Percentiles rank a stretch among this genome's conserved stretches.
Conservation (phyloP, 1,140 invertebrate genomes). For the Penaeus indicus region DNA sequence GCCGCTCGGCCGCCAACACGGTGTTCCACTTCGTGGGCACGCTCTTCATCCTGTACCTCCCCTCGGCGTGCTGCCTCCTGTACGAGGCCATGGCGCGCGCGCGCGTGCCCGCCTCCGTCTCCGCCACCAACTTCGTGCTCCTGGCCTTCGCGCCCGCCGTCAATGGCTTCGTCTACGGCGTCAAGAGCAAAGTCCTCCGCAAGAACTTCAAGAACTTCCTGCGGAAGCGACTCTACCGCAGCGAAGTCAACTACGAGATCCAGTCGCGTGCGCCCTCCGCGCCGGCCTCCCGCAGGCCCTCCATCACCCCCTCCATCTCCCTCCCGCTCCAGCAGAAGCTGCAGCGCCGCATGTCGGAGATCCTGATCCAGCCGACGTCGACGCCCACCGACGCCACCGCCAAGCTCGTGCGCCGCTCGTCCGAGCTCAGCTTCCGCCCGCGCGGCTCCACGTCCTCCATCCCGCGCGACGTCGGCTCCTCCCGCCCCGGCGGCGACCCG, state of each 20-base stretch:
- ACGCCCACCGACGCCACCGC: conserved; percentile 30
- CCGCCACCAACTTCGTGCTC: conserved; percentile 75
- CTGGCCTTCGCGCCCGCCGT: conserved; percentile 80
- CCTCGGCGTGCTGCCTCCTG: conserved; percentile 79
- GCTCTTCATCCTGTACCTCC: conserved; percentile 80
- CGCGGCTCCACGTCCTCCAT: conserved; percentile 39
- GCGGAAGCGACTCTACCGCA: conserved; percentile 83
- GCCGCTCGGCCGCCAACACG: conserved; percentile 78
- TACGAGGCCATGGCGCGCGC: conserved; percentile 74
- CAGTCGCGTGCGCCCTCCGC: conserved; percentile 80
- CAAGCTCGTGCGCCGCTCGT: conserved; percentile 53
- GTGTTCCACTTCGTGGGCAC: conserved; percentile 81
- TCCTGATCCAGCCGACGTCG: conserved; percentile 44
- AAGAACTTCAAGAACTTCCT: conserved; percentile 83
- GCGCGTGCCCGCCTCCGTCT: conserved; percentile 71
- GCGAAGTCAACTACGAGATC: conserved; percentile 79
- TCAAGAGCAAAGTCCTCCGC: conserved; percentile 78
- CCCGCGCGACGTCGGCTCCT: conserved; percentile 2
- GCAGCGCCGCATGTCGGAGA: conserved; percentile 65
- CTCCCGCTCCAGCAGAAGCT: conserved; percentile 58
- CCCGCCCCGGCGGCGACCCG: not conserved
- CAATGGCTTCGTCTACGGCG: conserved; percentile 83
- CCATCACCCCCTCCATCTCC: conserved; percentile 74
- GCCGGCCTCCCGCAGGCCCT: conserved; percentile 81
- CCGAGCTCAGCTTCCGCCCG: conserved; percentile 45